These are phyloP conservation scores for Tolmerus cingulatus DNA, from an alignment of 2,888 invertebrate species.

Conservation along the genomic window DNA sequence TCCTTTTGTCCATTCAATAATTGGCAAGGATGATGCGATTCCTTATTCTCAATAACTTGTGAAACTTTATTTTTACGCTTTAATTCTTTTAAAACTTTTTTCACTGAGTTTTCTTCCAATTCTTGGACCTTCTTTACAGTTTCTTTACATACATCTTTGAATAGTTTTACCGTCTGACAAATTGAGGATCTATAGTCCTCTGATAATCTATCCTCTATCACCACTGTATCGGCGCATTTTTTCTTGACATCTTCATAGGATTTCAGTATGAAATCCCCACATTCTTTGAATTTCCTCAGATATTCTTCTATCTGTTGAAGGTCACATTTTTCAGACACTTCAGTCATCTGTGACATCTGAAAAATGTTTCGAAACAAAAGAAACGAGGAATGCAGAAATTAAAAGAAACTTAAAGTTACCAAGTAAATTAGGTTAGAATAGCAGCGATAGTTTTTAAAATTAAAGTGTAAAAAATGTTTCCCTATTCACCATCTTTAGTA, in stretches of 20 bases:
- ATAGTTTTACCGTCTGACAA: neutral
- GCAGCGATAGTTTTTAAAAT: neutral
- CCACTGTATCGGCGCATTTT: neutral
- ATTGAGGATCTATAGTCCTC: neutral
- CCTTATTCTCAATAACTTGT: neutral
- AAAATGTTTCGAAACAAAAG: slow-evolving; percentile 32
- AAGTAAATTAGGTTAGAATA: slow-evolving; percentile 13
- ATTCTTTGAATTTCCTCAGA: slow-evolving; percentile 16
- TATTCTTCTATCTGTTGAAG: slow-evolving; percentile 5
- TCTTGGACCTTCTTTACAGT: neutral
- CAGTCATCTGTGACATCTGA: slow-evolving; percentile 36
- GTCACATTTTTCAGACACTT: slow-evolving; percentile 4
- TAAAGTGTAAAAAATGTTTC: neutral
- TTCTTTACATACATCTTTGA: neutral
- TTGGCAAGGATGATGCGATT: neutral
- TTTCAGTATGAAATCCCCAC: neutral
- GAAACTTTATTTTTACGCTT: neutral
- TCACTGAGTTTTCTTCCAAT: neutral
- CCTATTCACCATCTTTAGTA: neutral
- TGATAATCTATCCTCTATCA: neutral
- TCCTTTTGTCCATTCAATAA: neutral
- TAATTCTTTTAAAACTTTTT: neutral
- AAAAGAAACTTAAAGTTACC: slow-evolving; percentile 31
- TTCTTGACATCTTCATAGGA: slow-evolving; percentile 3
- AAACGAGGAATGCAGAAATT: slow-evolving; percentile 42